Evolutionary conservation across 2,113 vertebrate genomes (phyloP), one percentile per base, ranked within the genome.

Genomic region (Brachyhypopomus gauderio): DNA sequence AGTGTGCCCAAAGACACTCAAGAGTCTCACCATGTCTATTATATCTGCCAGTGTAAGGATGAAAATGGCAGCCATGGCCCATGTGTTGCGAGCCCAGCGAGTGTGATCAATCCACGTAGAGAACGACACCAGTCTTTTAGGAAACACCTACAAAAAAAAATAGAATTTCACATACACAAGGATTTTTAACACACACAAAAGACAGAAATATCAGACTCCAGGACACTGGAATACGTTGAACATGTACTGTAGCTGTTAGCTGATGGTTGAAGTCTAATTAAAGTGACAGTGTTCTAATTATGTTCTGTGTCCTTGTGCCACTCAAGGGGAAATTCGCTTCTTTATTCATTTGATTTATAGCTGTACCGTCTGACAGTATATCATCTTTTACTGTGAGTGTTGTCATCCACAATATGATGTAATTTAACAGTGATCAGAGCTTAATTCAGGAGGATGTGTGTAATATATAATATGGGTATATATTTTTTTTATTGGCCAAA

Each of bases 81-180:
- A 98, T 4, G 95, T 97, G 90, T 98, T 98, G 27, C 97, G 94
- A 0, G 96, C 97, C 97, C 97, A 98, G 6, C 97, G 96, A 0
- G 97, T 98, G 89, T 96, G 93, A 89, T 98, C 97, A 0, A 98
- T 98, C 97, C 97, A 98, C 0, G 94, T 95, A 0, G 97, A 98
- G 87, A 98, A 98, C 55, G 93, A 92, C 87, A 98, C 97, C 0
- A 98, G 92, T 81, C 96, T 97, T 90, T 95, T 95, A 19, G 95
- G 96, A 90, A 96, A 98, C 74, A 93, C 92, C 96, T 98, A 71
- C 52, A 58, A 72, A 71, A 79, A 4, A 30, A 30, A 9, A 11
- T 0, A 81, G n/a, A 45, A 38, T 78, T 16, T 30, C 62, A 67
- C 36, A 48, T 27, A 71, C 34, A 12, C 45, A 76, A 56, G 74